Percentiles rank a stretch among this genome's conserved stretches.
These are phyloP conservation scores for Serripes groenlandicus DNA, from an alignment of 2,888 invertebrate genomes.

Conservation along the genomic window DNA sequence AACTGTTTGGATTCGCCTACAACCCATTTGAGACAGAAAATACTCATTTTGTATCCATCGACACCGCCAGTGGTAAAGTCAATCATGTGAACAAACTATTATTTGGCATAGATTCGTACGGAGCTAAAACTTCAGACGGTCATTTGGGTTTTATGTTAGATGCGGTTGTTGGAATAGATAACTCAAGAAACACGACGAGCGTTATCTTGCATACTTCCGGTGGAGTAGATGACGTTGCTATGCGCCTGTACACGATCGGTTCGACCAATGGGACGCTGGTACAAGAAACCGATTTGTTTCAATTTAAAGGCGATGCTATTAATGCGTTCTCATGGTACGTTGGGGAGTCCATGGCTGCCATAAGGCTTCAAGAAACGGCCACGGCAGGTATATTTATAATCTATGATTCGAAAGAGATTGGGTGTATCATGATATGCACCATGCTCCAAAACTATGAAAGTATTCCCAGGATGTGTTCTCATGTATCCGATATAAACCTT, in stretches of 20 bases:
- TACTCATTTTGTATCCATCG: slow-evolving; percentile 59
- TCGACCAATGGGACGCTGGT: slow-evolving; percentile 64
- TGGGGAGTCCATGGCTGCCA: slow-evolving; percentile 55
- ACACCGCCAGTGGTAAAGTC: slow-evolving; percentile 54
- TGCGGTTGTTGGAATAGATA: slow-evolving; percentile 59
- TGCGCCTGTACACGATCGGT: slow-evolving; percentile 54
- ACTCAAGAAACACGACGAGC: slow-evolving; percentile 52
- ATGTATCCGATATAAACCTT: too few species aligned
- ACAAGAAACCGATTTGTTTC: slow-evolving; percentile 46
- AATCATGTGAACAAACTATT: slow-evolving; percentile 48
- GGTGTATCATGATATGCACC: too few species aligned
- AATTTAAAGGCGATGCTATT: slow-evolving; percentile 52
- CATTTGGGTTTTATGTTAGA: slow-evolving; percentile 58
- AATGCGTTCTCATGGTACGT: slow-evolving; percentile 61
- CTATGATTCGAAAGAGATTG: too few species aligned
- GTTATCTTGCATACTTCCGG: slow-evolving; percentile 60
- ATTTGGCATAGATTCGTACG: slow-evolving; percentile 65
- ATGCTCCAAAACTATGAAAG: too few species aligned
- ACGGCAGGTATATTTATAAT: slow-evolving; percentile 29
- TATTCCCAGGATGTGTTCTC: too few species aligned
- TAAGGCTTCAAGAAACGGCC: slow-evolving; percentile 61
- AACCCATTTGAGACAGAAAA: slow-evolving; percentile 62
- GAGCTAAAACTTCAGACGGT: not conserved
- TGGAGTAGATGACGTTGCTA: slow-evolving; percentile 57
- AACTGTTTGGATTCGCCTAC: slow-evolving; percentile 68